Percentiles rank a stretch among this genome's conserved stretches.
Evolutionary conservation across 2,797 vertebrate species (phyloP).

Genomic region (Sebastiscus albofasciatus): DNA sequence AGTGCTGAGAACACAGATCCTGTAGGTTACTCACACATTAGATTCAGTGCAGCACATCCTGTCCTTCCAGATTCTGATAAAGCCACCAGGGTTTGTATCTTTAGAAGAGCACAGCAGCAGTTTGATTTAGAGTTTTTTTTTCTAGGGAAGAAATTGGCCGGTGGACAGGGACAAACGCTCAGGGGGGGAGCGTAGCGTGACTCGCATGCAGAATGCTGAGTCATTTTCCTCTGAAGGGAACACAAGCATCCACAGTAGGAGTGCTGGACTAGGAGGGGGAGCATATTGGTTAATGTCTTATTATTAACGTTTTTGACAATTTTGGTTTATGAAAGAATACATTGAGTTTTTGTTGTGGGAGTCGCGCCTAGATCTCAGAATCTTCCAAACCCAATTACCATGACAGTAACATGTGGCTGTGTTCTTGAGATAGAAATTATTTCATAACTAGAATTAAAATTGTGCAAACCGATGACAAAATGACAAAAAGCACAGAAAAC

Average conservation of each 20-base stretch:
- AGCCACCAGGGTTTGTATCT: constrained; percentile 23
- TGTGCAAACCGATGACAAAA: constrained; percentile 22
- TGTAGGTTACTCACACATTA: constrained; percentile 1
- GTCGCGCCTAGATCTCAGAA: neutral
- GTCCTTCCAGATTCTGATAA: constrained; percentile 42
- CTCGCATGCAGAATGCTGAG: constrained; percentile 39
- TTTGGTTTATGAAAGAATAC: constrained; percentile 11
- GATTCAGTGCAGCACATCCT: constrained; percentile 17
- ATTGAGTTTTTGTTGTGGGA: neutral
- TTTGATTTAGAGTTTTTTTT: neutral
- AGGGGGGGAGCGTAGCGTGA: constrained; percentile 29
- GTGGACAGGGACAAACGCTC: constrained; percentile 31
- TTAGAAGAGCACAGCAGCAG: constrained; percentile 14
- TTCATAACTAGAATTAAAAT: constrained; percentile 4
- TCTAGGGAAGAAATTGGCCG: constrained; percentile 40
- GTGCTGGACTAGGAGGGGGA: neutral
- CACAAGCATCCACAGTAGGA: constrained; percentile 21
- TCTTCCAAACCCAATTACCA: constrained; percentile 4
- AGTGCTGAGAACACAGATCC: constrained; percentile 44
- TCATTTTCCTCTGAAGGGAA: constrained; percentile 46
- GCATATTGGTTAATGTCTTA: constrained; percentile 25
- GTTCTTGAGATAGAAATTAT: constrained; percentile 1
- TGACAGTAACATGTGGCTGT: constrained; percentile 9
- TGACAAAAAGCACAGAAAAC: neutral
- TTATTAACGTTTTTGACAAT: constrained; percentile 12